These are phyloP conservation scores for Archivesica marissinica DNA, from an alignment of 1,140 invertebrate genomes.

Conservation along the genomic window DNA sequence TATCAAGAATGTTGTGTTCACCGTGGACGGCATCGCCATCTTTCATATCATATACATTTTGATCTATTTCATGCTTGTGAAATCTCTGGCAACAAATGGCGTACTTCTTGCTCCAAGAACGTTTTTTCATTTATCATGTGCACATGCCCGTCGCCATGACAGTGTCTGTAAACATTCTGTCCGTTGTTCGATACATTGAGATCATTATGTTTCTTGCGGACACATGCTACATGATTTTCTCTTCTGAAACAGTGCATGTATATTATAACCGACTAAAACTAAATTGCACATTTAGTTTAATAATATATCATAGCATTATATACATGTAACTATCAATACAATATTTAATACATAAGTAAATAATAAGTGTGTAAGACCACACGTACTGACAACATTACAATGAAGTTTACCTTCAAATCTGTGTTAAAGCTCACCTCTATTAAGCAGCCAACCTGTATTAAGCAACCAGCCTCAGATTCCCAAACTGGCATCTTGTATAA, in stretches of 20 bases:
- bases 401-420: too few relatives aligned
- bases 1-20: not conserved
- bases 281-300: not conserved
- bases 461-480: too few relatives aligned
- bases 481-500: too few relatives aligned
- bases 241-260: not conserved
- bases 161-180: not conserved
- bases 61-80: not conserved
- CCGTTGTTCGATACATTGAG: conserved; percentile 28
- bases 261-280: not conserved
- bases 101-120: not conserved
- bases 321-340: too few relatives aligned
- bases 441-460: too few relatives aligned
- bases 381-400: too few relatives aligned
- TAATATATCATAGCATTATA: too few relatives aligned
- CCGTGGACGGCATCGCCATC: not conserved
- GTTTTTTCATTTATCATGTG: not conserved
- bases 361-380: too few relatives aligned
- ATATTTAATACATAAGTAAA: too few relatives aligned
- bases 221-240: not conserved
- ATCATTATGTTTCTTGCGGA: not conserved
- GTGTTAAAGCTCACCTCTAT: too few relatives aligned
- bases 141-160: not conserved
- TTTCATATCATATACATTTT: not conserved
- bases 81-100: too few relatives aligned